These are phyloP conservation scores for Buphagus erythrorhynchus DNA, from an alignment of 2,797 vertebrate species.

Conservation along the genomic window DNA sequence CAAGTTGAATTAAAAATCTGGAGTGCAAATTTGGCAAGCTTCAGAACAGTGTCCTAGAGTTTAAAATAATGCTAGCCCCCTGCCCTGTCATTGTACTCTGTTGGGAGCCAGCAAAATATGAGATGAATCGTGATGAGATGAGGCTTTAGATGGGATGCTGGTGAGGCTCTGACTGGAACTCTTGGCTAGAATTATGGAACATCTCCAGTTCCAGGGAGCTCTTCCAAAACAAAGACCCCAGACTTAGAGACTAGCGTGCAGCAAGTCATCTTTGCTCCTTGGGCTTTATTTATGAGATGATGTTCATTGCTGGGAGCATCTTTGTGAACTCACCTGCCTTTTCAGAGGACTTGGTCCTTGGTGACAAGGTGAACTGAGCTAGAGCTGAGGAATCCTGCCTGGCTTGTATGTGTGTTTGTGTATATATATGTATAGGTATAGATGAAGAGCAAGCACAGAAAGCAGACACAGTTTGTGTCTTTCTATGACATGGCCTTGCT, in stretches of 20 bases:
- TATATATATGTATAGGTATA: not conserved
- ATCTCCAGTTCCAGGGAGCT: not conserved
- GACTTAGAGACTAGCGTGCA: not conserved
- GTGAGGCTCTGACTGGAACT: not conserved
- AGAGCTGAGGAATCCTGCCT: not conserved
- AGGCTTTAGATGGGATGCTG: not conserved
- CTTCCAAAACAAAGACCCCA: not conserved
- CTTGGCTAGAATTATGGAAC: not conserved
- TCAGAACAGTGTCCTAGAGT: not conserved
- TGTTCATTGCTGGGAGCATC: not conserved
- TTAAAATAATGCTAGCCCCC: not conserved
- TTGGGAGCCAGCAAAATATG: not conserved
- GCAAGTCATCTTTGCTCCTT: not conserved
- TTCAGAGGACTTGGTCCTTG: accelerated
- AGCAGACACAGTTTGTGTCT: not conserved
- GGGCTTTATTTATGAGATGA: not conserved
- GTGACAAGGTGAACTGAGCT: not conserved
- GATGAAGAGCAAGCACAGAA: not conserved
- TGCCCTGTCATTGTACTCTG: not conserved
- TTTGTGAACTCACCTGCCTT: not conserved
- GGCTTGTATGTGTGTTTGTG: not conserved
- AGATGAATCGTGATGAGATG: not conserved
- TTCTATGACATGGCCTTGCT: accelerated
- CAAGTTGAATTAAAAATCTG: slow-evolving; percentile 18
- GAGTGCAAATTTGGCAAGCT: not conserved